Base-by-base conservation (phyloP, 2,888 invertebrate genomes). In the Oeneis ivallda region DNA sequence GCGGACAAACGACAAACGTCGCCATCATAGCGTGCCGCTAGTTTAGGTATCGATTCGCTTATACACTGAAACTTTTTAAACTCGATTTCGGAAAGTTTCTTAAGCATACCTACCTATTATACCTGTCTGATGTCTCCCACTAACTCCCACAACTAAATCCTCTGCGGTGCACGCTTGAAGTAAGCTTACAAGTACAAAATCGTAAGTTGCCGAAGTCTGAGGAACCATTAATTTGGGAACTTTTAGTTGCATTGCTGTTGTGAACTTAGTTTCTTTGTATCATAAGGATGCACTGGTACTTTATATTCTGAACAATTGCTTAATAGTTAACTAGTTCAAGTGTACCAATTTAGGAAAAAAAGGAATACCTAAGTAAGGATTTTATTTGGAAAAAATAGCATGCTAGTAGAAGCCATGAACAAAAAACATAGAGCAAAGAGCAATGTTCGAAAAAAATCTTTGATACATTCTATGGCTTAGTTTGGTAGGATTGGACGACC, bases 141-240 rank as follows among this genome's bases (percentile, higher is more conserved):
- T 58, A 39, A n/a, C 52, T 62, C 53, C 57, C 50, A 57, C 50
- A 57, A 65, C 64, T 50, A 67, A 72, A 72, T 71, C 72, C 72
- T 69, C 70, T 72, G 67, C 72, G 64, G 70, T 54, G 26, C 52
- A 62, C 62, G 67, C 60, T 70, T 69, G 58, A 63, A 69, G 66
- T 72, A 71, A 72, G 58, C 64, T 59, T 32, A 59, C 62, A 57
- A 65, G 66, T 43, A 37, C 32, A 68, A 67, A 64, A 67, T 64
- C 62, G 34, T 65, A 37, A 67, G 59, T 62, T 58, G 59, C 54
- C 10, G n/a, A 49, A 57, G 61, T 61, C 45, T 61, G 41, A 49
- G 37, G 60, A 60, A 60, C 57, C 37, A 43, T 58, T 58, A 62
- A 62, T 62, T 58, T 62, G 15, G 17, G 17, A 39, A 53, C 19